Evolutionary conservation across 2,888 invertebrate species (phyloP), one percentile per base, ranked within the genome.

Genomic region (Xylophagus ater): DNA sequence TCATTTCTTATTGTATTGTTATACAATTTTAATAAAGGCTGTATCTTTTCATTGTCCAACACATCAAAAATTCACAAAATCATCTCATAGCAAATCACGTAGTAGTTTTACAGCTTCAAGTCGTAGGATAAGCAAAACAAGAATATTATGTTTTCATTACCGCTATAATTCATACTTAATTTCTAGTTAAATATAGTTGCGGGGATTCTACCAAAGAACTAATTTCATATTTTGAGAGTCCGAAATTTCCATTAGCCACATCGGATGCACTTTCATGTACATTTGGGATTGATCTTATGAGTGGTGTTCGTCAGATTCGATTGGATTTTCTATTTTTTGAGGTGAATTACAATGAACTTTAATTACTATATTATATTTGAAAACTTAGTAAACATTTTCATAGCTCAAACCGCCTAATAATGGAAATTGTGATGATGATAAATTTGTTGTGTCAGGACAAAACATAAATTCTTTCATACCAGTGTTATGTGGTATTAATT

Each of bases 211-310:
- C 78, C 1, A 65, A 65, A 17, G 71, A 76, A 42, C 70, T 74
- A 47, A 68, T 73, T 40, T 76, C 76, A 2, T 83, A 84, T 64
- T 83, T 86, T 52, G 77, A 78, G 37, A 83, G 78, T 54, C 78
- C 78, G 2, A 74, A 72, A 33, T 81, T 75, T 52, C 81, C 83
- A 1, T 65, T 69, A 15, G 69, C 74, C 2, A 69, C 67, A 31
- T 60, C 63, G 4, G 71, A 73, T 36, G 69, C 72, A 42, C 57
- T 80, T 26, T 71, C 77, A 1, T 86, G 86, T 55, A 68, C 70
- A 6, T 63, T 81, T 34, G 71, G 71, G 25, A 61, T 86, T 5
- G 68, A 73, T 45, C 53, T 69, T n/a, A 69, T 70, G 14, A 59
- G 66, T 3, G 69, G 73, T 43, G 67, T 85, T 12, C 70, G 70